Conservation (phyloP, 1,140 invertebrate species). For the Protaetia brevitarsis region DNA sequence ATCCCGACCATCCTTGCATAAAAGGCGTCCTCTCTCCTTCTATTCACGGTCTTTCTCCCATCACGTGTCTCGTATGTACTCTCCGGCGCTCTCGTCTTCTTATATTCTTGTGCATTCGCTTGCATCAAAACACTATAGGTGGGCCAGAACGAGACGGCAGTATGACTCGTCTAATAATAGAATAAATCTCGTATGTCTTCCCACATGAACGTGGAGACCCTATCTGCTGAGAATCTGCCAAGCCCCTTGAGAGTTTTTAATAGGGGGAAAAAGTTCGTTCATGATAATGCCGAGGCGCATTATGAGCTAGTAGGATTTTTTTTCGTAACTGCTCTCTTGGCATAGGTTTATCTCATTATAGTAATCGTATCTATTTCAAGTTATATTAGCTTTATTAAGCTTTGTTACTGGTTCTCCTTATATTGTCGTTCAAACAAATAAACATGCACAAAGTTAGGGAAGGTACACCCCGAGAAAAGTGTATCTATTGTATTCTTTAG, state of each 20-base stretch:
- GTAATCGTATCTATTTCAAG: background rate
- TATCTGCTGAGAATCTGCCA: conserved; percentile 18
- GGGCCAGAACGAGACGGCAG: background rate
- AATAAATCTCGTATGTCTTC: conserved; percentile 19
- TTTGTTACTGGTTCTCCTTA: too few species aligned
- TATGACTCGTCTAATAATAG: conserved; percentile 18
- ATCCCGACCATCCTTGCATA: conserved; percentile 2
- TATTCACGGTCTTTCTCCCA: background rate
- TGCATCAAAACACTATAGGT: background rate
- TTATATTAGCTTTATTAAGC: too few species aligned
- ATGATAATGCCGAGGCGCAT: background rate
- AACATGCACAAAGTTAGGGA: too few species aligned
- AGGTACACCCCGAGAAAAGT: too few species aligned
- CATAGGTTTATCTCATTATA: background rate
- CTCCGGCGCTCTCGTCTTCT: background rate
- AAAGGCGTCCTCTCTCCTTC: background rate
- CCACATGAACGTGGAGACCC: conserved; percentile 9
- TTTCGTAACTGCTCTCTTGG: background rate
- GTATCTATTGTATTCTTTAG: too few species aligned
- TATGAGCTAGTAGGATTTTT: too few species aligned
- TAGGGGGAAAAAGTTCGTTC: background rate
- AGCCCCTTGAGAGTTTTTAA: conserved; percentile 5
- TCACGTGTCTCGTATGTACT: too few species aligned
- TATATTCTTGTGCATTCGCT: conserved; percentile 3
- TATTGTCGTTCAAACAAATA: too few species aligned